Percentiles rank a stretch among this genome's conserved stretches.
phyloP scores from a whole-genome alignment of 2,113 vertebrate genomes.

The Pluvianellus socialis region DNA sequence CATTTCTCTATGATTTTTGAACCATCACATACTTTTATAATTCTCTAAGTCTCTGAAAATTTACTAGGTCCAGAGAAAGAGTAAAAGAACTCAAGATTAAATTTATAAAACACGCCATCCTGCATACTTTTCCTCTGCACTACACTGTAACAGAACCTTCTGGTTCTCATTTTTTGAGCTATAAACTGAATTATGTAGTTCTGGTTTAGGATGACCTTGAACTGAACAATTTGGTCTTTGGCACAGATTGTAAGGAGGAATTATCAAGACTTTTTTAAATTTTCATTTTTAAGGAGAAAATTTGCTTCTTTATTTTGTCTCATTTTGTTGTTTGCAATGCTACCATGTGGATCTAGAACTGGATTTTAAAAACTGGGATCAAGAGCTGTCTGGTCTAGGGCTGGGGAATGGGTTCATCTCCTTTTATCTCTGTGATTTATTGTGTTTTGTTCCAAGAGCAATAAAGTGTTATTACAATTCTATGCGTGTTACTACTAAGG shows the following conservation, averaged over 20 bases:
- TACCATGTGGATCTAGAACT: background rate
- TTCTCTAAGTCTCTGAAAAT: background rate
- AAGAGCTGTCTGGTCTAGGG: background rate
- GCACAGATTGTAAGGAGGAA: background rate
- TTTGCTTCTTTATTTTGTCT: background rate
- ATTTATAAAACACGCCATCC: background rate
- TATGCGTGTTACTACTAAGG: background rate
- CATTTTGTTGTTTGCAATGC: background rate
- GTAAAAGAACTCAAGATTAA: background rate
- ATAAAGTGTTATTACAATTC: background rate
- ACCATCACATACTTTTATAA: background rate
- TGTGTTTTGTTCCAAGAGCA: background rate
- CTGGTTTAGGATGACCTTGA: background rate
- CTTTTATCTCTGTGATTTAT: conserved; percentile 23
- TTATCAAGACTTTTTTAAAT: background rate
- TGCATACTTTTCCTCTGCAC: background rate
- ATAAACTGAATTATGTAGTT: background rate
- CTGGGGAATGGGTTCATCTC: background rate
- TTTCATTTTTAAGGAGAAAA: background rate
- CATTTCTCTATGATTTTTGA: background rate
- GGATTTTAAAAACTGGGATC: background rate
- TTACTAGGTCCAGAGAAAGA: background rate
- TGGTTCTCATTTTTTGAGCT: background rate
- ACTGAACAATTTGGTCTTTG: background rate
- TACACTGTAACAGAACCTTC: background rate